A percentile compares a stretch with the other conserved stretches of the same genome.
phyloP scores from a whole-genome alignment of 2,797 vertebrate species.

The Petrocephalus sullivani region DNA sequence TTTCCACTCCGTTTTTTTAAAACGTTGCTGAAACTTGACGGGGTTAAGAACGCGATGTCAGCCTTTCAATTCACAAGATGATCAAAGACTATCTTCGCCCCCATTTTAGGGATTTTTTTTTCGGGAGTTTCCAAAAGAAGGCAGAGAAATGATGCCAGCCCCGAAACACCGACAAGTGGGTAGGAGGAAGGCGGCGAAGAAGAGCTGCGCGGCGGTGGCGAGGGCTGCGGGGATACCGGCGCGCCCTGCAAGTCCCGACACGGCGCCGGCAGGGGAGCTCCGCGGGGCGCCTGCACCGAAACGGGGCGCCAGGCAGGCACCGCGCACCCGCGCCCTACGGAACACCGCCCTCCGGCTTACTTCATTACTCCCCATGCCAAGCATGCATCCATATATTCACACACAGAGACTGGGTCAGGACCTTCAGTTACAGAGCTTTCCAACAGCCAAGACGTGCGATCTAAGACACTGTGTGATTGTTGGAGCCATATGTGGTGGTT shows the following conservation, averaged over 20 bases:
- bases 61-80: slow-evolving; percentile 1
- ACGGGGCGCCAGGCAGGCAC: background rate
- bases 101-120: slow-evolving; percentile 9
- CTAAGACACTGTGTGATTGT: background rate
- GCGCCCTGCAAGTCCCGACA: slow-evolving; percentile 39
- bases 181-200: slow-evolving; percentile 15
- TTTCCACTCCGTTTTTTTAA: background rate
- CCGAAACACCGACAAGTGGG: slow-evolving; percentile 21
- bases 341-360: background rate
- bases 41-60: background rate
- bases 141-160: slow-evolving; percentile 27
- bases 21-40: background rate
- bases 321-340: background rate
- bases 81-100: slow-evolving; percentile 18
- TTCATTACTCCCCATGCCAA: background rate
- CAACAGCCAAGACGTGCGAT: background rate
- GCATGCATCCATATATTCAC: background rate
- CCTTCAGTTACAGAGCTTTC: background rate
- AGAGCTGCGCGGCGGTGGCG: slow-evolving; percentile 23
- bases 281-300: background rate
- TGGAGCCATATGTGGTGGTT: background rate
- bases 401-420: background rate
- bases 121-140: slow-evolving; percentile 35
- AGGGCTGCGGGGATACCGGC: slow-evolving; percentile 22
- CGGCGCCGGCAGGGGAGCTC: slow-evolving; percentile 25